Conservation (phyloP, 2,797 vertebrate genomes). For the Pampus argenteus region DNA sequence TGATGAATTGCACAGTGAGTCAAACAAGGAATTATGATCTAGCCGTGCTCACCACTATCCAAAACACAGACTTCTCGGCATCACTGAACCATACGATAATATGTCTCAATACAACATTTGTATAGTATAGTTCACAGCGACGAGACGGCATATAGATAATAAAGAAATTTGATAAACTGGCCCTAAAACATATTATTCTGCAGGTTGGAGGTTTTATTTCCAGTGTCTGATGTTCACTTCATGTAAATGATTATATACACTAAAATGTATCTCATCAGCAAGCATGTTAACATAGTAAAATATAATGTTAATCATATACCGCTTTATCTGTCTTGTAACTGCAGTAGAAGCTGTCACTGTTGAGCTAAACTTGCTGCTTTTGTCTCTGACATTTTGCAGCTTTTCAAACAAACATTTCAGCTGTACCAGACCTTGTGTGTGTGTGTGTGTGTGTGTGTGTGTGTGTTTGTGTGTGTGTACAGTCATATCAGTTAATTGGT, state of each 20-base stretch:
- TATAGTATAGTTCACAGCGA: not conserved
- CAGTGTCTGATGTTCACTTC: not conserved
- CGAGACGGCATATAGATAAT: too few relatives aligned
- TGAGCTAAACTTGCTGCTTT: constrained; percentile 43
- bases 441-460: too few relatives aligned
- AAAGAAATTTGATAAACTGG: not conserved
- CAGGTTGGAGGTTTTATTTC: not conserved
- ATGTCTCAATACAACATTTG: not conserved
- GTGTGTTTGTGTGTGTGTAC: too few relatives aligned
- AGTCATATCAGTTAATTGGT: constrained; percentile 18
- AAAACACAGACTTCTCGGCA: constrained; percentile 1
- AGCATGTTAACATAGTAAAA: constrained; percentile 11
- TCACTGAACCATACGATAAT: not conserved
- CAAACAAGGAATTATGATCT: not conserved
- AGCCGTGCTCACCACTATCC: not conserved
- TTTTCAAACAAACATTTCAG: constrained; percentile 44
- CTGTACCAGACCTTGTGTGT: constrained; percentile 18
- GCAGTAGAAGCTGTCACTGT: not conserved
- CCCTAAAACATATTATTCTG: not conserved
- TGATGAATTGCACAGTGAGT: not conserved
- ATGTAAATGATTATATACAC: not conserved
- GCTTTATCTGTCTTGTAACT: constrained; percentile 8
- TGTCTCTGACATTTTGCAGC: constrained; percentile 54
- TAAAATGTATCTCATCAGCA: not conserved
- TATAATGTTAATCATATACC: not conserved